These are phyloP conservation scores for Lamprotornis superbus DNA, from an alignment of 2,113 vertebrate genomes.

Conservation along the genomic window DNA sequence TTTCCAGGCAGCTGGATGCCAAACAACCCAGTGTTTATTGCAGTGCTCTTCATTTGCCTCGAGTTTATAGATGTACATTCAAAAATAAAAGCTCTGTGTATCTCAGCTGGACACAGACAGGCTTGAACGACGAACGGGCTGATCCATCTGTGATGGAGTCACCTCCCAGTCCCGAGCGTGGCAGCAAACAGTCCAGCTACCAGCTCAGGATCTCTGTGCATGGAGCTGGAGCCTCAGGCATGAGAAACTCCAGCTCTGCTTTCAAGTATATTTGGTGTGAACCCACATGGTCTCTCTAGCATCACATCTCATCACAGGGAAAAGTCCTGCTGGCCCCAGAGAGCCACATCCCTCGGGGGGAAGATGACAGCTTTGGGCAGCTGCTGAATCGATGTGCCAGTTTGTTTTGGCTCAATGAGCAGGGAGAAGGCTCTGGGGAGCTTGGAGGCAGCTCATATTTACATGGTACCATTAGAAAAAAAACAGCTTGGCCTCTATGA, in stretches of 20 bases:
- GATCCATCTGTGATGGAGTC: accelerated
- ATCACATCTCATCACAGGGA: background rate
- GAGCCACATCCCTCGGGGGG: background rate
- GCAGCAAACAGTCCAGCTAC: background rate
- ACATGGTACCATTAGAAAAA: background rate
- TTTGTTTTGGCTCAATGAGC: background rate
- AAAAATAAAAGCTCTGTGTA: background rate
- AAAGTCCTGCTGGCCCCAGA: background rate
- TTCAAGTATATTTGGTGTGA: constrained; percentile 12
- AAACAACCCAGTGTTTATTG: constrained; percentile 24
- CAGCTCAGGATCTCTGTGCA: background rate
- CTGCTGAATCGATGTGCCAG: background rate
- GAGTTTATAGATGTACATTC: background rate
- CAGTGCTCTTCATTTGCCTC: background rate
- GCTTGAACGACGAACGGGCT: accelerated
- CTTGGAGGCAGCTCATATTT: background rate
- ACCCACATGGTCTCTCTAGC: background rate
- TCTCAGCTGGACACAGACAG: background rate
- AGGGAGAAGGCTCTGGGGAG: background rate
- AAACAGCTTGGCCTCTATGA: background rate
- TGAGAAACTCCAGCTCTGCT: background rate
- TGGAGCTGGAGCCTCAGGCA: background rate
- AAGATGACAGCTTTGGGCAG: background rate
- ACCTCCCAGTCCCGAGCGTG: accelerated
- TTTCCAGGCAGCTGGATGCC: background rate